Evolutionary conservation across 2,113 vertebrate genomes (phyloP), one percentile per base, ranked within the genome.

Genomic region (Barbus barbus): DNA sequence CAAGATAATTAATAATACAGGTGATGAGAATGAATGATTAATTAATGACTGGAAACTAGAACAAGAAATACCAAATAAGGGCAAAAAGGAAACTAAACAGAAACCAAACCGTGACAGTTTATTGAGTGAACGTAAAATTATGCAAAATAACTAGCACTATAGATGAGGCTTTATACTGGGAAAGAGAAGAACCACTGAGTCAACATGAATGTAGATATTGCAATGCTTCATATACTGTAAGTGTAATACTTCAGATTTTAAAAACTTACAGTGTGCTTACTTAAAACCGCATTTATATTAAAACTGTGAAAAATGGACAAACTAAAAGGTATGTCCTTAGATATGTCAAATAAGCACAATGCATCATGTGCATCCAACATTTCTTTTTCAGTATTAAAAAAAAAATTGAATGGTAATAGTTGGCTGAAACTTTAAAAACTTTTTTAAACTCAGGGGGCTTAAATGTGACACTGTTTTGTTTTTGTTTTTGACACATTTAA

Each of bases 261-360:
- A 38, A 38, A 38, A 69, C 31, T 2, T 69, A 69, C 31, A 69
- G 33, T 38, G 65, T 69, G 36, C 63, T 36, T 22, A 9, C 28
- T 9, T 67, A 22, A 69, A 69, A 9, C 65, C 4, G 33, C 33
- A n/a, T 38, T 38, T 11, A 69, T 38, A 38, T 38, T 20, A 69
- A 69, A 0, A 0, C 31, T n/a, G 33, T 2, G 2, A 11, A 12
- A 36, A 38, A 22, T 36, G 31, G 3, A 20, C 0, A 0, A 3
- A 67, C 31, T 33, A 67, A 63, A 63, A 31, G 13, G 13, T 53
- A 63, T 63, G 26, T 28, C 26, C 26, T 63, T 31, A 16, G 61
- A 63, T 31, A 28, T 63, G 26, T 16, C 26, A 28, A 28, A 16
- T 63, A 63, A 28, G 26, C 60, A 31, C 6, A 65, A 22, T 22